Base-by-base conservation (phyloP, 92 coral and sea anemone species). In the Heteractis magnifica region DNA sequence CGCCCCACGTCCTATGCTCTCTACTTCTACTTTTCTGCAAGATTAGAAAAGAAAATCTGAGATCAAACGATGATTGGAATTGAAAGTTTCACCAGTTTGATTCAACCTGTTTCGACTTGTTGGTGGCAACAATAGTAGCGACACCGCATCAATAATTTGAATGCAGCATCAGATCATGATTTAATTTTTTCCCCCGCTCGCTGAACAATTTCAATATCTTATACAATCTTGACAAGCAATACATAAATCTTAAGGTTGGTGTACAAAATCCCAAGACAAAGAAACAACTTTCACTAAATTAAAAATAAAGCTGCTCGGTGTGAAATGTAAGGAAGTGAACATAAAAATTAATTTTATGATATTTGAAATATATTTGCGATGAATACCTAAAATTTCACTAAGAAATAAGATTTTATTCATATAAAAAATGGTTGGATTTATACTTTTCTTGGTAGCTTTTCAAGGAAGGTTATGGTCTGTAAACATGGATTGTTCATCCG, bases 91-190 rank as follows among this genome's bases (percentile, higher is more conserved):
- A 82, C 79, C 79, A 50, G 77, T 56, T 18, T 20, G 77, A 13
- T 70, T 48, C 56, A 51, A 84, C 87, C 87, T 84, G 87, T 65
- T 65, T 49, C 64, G 8, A 13, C n/a, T 49, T 11, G 76, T 55
- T 60, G 87, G 87, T 84, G 87, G 87, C 87, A 75, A 44, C 5
- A 23, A 26, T 52, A 51, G 44, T 8, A 23, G 14, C 68, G 77
- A 71, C 86, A 58, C 64, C 60, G 65, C 62, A 13, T 84, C 81
- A 83, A 83, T 70, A 83, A 79, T 9, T 81, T 62, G 87, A 84
- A 51, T 6, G 52, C 71, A 12, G 87, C 82, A 7, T 68, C 14
- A 23, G 49, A 8, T 68, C 20, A 20, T 62, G 6, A 18, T 55
- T 55, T 55, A n/a, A 62, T 62, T 5, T 16, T 18, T 62, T 11